Evolutionary conservation across 2,888 invertebrate species (phyloP).

Genomic region (Oscheius onirici): DNA sequence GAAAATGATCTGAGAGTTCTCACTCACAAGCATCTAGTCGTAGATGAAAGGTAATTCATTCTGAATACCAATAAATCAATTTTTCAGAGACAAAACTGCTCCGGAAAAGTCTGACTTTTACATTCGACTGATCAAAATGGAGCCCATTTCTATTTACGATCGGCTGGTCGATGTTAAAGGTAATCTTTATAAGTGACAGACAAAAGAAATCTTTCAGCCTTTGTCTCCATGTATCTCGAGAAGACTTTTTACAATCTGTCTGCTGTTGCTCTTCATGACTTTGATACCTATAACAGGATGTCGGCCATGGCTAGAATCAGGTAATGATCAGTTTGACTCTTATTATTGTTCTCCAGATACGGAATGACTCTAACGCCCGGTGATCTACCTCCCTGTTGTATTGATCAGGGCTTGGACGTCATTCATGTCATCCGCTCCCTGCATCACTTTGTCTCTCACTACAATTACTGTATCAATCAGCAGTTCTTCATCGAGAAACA

Average conservation of each 20-base stretch:
- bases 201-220: slow-evolving; percentile 28
- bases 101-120: slow-evolving; percentile 27
- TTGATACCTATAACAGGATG: slow-evolving; percentile 97
- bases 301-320: slow-evolving; percentile 82
- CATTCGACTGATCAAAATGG: slow-evolving; percentile 35
- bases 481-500: slow-evolving; percentile 88
- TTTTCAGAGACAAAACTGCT: slow-evolving; percentile 28
- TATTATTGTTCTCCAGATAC: slow-evolving; percentile 36
- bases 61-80: not conserved
- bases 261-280: slow-evolving; percentile 94
- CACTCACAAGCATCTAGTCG: slow-evolving; percentile 77
- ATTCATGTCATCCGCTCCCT: slow-evolving; percentile 96
- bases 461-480: slow-evolving; percentile 84
- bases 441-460: slow-evolving; percentile 90
- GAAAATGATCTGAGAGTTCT: slow-evolving; percentile 94
- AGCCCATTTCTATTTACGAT: slow-evolving; percentile 39
- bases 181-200: not conserved
- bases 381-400: slow-evolving; percentile 91
- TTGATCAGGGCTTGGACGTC: slow-evolving; percentile 95
- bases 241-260: slow-evolving; percentile 95
- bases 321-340: slow-evolving; percentile 35
- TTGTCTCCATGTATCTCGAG: slow-evolving; percentile 87
- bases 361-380: slow-evolving; percentile 79
- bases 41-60: slow-evolving; percentile 75
- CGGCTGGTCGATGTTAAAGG: slow-evolving; percentile 47